Evolutionary conservation across 2,113 vertebrate species (phyloP), one percentile per base, ranked within the genome.

Genomic region (Bungarus multicinctus): DNA sequence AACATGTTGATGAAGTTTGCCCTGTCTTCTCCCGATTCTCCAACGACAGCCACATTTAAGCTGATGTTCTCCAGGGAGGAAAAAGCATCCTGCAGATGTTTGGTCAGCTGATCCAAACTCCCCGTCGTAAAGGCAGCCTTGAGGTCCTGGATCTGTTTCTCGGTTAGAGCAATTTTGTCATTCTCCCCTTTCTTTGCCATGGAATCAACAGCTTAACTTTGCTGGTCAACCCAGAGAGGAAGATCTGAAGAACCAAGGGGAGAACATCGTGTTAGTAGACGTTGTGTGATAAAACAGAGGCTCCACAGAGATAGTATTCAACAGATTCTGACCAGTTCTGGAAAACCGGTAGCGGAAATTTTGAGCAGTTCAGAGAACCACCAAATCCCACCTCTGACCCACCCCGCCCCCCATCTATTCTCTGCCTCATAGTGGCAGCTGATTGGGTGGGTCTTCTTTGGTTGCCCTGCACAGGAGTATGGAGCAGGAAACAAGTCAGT

Each of bases 1-100:
- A 98, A 95, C 30, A 96, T 96, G 5, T 98, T 98, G 93, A 98
- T 96, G 93, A 98, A 97, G 14, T 97, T 96, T 0, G 97, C 98
- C 91, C 98, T 98, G 88, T 98, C 98, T 0, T 97, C 96, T 0
- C 97, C 97, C 0, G 96, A 96, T 93, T 98, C 97, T 7, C 98
- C 98, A 0, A 96, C 97, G 93, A 98, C 53, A 0, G 96, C 98
- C 90, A 98, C 96, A 23, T 98, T 97, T 87, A 98, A 95, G 60
- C 86, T 43, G 85, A 7, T 25, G 54, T 81, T 90, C 8, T 97
- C 95, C 0, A 95, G 88, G 4, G 93, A 87, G 43, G 86, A 94
- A 88, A 97, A 95, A 50, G 95, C 93, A 88, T 96, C 95, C 11
- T 94, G 85, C 2, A 97, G 94, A 47, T 89, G 94, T 0, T 94